phyloP scores from a whole-genome alignment of 2,888 invertebrate genomes.

The Catocala fraxini region DNA sequence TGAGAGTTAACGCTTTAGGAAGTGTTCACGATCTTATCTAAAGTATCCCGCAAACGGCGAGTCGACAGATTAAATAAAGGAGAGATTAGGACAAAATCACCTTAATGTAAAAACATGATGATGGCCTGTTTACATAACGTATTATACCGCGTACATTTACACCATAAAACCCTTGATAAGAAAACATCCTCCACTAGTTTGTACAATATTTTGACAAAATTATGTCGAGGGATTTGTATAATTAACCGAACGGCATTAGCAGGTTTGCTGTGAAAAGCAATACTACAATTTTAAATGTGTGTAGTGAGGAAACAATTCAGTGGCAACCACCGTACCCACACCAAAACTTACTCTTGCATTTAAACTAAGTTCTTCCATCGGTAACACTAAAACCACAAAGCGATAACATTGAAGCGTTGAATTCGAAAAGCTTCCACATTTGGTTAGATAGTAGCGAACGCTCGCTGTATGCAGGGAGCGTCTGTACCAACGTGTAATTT shows the following conservation, averaged over 20 bases:
- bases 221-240: constrained; percentile 31
- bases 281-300: constrained; percentile 13
- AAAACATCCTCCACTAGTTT: constrained; percentile 14
- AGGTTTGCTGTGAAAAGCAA: constrained; percentile 13
- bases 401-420: constrained; percentile 30
- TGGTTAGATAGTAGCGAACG: constrained; percentile 17
- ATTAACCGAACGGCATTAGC: constrained; percentile 21
- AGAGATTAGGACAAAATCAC: constrained; percentile 33
- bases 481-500: constrained; percentile 27
- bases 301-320: constrained; percentile 12
- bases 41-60: constrained; percentile 40
- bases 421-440: constrained; percentile 23
- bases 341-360: constrained; percentile 11
- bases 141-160: neutral
- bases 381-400: constrained; percentile 16
- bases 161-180: constrained; percentile 29
- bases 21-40: constrained; percentile 40
- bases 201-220: constrained; percentile 24
- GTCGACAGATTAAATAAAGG: constrained; percentile 39
- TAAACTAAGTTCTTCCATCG: constrained; percentile 29
- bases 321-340: neutral
- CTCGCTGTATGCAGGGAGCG: constrained; percentile 1
- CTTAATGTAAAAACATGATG: constrained; percentile 24
- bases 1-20: constrained; percentile 26
- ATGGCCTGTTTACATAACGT: constrained; percentile 15